Evolutionary conservation across 2,888 invertebrate genomes (phyloP), one percentile per base, ranked within the genome.

Genomic region (Ormyrus nitidulus): DNA sequence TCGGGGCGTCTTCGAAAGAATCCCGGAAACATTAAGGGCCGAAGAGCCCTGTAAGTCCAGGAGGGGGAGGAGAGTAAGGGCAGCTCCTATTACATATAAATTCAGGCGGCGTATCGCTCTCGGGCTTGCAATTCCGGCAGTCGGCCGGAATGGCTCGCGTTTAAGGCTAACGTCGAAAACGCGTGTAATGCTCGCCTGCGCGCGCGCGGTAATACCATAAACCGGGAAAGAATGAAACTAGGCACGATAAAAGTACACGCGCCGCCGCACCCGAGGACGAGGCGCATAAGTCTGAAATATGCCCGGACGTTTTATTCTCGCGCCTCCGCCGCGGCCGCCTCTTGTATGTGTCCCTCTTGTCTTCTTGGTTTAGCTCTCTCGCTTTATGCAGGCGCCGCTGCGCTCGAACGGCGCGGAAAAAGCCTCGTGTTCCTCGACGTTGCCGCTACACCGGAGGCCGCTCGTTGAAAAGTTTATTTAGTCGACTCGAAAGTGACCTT

Each of bases 201-300:
- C 65, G 13, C 46, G 61, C 54, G 53, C 49, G 79, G 84, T 85
- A 85, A 86, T 85, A 84, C 83, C 85, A 84, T 86, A 87, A 86
- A 86, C 85, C 84, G 85, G 84, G 84, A 85, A 84, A 84, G 84
- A 85, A 86, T 84, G 85, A 85, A 87, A 87, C 84, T 84, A 83
- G 84, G 83, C 83, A 84, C 84, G 84, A 86, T 86, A 87, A 87
- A 87, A 85, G 85, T 84, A 79, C 81, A 78, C 80, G 77, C 77
- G 49, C 51, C 11, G 44, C 44, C 66, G 46, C 62, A 7, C 48
- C 34, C 19, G n/a, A 19, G 19, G 19, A 19, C 19, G 1, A 5
- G n/a, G 51, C 58, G 83, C 87, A 86, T 88, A 88, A 87, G 86
- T 86, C 85, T 85, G 87, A 87, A 88, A 87, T 87, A 87, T 87